A percentile compares a stretch with the other conserved stretches of the same genome.
Conservation (phyloP, 92 coral and sea anemone genomes). For the Phenganax stokvisi region DNA sequence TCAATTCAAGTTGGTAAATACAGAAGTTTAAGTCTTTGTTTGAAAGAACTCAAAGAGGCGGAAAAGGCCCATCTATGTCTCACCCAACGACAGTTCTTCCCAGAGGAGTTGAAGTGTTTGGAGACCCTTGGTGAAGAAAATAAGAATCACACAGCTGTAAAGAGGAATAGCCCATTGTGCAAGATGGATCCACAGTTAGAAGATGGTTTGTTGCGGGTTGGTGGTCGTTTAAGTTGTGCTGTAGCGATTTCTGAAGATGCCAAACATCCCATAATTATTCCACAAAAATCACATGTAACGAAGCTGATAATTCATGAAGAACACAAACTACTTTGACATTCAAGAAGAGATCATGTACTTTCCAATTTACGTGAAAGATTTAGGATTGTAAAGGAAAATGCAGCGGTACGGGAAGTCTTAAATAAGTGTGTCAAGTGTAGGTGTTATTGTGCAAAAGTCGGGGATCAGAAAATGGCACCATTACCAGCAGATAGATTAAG, state of each 20-base stretch:
- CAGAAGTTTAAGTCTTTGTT: constrained; percentile 30
- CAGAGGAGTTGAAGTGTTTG: constrained; percentile 39
- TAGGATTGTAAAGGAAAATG: constrained; percentile 21
- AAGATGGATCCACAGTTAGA: constrained; percentile 51
- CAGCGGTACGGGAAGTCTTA: constrained; percentile 15
- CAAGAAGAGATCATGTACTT: constrained; percentile 29
- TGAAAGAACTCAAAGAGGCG: constrained; percentile 49
- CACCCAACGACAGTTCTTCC: constrained; percentile 50
- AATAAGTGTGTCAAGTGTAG: constrained; percentile 37
- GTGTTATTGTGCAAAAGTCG: constrained; percentile 36
- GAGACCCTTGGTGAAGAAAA: constrained; percentile 25
- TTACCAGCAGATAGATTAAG: constrained; percentile 46
- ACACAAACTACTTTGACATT: constrained; percentile 28
- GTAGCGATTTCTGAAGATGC: constrained; percentile 44
- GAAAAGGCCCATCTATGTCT: constrained; percentile 44
- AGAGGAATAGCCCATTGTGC: constrained; percentile 44
- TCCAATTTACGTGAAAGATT: constrained; percentile 12
- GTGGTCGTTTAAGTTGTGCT: constrained; percentile 57
- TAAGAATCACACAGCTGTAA: background rate
- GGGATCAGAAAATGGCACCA: constrained; percentile 55
- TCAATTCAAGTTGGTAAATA: background rate
- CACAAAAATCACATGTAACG: constrained; percentile 51
- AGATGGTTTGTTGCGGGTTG: constrained; percentile 50
- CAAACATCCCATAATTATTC: constrained; percentile 53
- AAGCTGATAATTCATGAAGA: constrained; percentile 39